A percentile compares a stretch with the other conserved stretches of the same genome.
These are phyloP conservation scores for Caloenas nicobarica DNA, from an alignment of 2,113 vertebrate genomes.

Conservation along the genomic window DNA sequence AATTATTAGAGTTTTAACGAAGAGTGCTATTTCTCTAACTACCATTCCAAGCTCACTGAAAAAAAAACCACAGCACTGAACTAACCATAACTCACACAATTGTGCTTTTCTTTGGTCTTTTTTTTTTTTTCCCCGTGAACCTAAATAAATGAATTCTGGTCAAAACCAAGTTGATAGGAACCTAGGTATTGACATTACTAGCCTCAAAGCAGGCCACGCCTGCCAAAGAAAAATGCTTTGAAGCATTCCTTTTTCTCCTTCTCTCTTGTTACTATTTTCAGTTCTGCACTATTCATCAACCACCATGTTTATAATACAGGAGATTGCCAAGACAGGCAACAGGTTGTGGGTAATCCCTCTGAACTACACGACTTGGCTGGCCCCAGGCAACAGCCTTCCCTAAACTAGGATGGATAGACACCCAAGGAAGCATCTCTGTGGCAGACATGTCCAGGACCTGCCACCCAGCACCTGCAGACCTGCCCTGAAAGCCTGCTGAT, in stretches of 20 bases:
- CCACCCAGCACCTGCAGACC: background rate
- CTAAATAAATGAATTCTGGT: background rate
- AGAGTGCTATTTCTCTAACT: background rate
- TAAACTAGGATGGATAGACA: background rate
- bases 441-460: background rate
- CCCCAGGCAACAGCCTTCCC: background rate
- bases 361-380: background rate
- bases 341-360: background rate
- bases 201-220: background rate
- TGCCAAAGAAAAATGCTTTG: background rate
- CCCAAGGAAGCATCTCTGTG: background rate
- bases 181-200: background rate
- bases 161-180: background rate
- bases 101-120: background rate
- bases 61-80: background rate
- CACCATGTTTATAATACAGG: background rate
- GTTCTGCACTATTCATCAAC: background rate
- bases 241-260: background rate
- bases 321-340: background rate
- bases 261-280: background rate
- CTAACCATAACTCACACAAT: background rate
- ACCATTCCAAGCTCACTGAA: background rate
- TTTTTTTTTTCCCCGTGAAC: background rate
- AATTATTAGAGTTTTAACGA: background rate
- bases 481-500: background rate